phyloP scores from a whole-genome alignment of 2,113 vertebrate species.

The Dermatemys mawii region DNA sequence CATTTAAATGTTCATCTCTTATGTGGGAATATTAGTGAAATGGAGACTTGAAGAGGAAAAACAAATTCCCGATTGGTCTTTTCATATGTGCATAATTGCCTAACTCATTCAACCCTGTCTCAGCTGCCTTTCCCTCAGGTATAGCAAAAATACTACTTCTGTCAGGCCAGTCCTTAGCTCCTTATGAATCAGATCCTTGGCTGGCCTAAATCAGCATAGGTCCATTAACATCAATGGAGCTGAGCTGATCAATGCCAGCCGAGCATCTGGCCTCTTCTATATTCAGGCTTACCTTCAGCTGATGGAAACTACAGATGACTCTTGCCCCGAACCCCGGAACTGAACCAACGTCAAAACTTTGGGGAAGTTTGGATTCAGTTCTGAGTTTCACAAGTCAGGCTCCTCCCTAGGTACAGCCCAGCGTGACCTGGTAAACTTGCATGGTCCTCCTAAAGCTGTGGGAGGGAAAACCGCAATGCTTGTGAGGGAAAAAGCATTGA shows the following conservation, averaged over 20 bases:
- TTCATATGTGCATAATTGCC: background rate
- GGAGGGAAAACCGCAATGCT: background rate
- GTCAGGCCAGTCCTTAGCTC: background rate
- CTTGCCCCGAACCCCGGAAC: background rate
- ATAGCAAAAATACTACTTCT: background rate
- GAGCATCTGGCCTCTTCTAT: background rate
- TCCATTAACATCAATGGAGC: background rate
- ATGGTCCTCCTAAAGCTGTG: no score
- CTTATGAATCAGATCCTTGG: background rate
- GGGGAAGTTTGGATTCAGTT: background rate
- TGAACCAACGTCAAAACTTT: fast-evolving
- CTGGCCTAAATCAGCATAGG: background rate
- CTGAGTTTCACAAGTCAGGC: background rate
- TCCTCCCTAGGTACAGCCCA: background rate
- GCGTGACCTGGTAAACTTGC: background rate
- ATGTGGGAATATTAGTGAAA: background rate
- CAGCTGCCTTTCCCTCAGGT: background rate
- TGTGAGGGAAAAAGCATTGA: background rate
- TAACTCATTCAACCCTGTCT: background rate
- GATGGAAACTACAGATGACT: background rate
- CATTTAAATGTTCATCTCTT: background rate
- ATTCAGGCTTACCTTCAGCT: background rate
- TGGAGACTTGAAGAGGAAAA: background rate
- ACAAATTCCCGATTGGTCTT: background rate
- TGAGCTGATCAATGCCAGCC: background rate